Percentiles rank a stretch among this genome's conserved stretches.
Conservation (phyloP, 1,140 invertebrate genomes). For the Dendrolimus kikuchii region DNA sequence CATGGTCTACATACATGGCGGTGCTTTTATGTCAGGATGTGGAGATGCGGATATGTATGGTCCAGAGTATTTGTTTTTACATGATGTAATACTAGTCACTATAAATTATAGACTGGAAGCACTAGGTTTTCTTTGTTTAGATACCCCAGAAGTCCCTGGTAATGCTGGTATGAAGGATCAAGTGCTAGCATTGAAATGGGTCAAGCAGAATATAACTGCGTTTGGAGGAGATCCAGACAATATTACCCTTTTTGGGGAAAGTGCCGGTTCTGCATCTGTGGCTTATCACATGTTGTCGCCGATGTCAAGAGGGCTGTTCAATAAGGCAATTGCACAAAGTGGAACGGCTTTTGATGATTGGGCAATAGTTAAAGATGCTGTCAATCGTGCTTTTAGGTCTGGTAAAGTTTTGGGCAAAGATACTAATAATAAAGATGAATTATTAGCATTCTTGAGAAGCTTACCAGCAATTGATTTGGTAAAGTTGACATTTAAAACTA, state of each 20-base stretch:
- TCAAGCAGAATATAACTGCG: constrained; percentile 57
- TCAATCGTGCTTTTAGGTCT: constrained; percentile 47
- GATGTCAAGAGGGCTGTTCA: constrained; percentile 74
- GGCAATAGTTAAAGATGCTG: constrained; percentile 41
- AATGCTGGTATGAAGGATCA: constrained; percentile 81
- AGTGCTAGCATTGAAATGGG: constrained; percentile 62
- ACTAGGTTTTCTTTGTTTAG: constrained; percentile 76
- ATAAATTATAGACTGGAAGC: constrained; percentile 79
- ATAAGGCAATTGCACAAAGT: constrained; percentile 73
- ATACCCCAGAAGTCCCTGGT: constrained; percentile 74
- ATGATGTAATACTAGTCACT: constrained; percentile 79
- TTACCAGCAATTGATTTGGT: constrained; percentile 51
- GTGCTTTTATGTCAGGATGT: constrained; percentile 74
- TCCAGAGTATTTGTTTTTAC: constrained; percentile 76
- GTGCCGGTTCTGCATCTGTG: constrained; percentile 78
- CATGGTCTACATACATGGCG: constrained; percentile 79
- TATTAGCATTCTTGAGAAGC: constrained; percentile 62
- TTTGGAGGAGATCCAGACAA: constrained; percentile 83
- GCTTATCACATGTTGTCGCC: constrained; percentile 81
- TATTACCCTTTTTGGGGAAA: constrained; percentile 84
- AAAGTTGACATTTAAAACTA: constrained; percentile 33
- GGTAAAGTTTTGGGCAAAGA: constrained; percentile 59
- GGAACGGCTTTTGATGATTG: constrained; percentile 76
- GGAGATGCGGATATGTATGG: constrained; percentile 69
- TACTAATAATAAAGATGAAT: constrained; percentile 46